phyloP scores from a whole-genome alignment of 2,797 vertebrate genomes.

The Anniella stebbinsi region DNA sequence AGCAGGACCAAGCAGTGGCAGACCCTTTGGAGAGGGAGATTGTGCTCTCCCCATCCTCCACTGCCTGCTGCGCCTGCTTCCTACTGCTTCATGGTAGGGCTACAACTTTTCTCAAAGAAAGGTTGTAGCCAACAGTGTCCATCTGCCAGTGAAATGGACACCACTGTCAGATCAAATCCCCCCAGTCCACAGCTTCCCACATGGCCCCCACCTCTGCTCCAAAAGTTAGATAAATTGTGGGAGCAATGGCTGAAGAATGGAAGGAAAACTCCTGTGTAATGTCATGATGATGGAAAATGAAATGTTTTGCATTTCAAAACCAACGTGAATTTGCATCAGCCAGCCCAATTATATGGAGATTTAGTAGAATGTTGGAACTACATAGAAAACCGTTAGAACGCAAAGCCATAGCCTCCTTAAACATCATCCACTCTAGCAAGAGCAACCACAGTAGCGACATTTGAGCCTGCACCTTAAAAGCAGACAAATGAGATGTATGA shows the following conservation, averaged over 20 bases:
- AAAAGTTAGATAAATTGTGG: too few relatives aligned
- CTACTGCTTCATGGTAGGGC: too few relatives aligned
- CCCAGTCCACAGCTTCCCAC: too few relatives aligned
- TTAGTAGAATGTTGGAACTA: neutral
- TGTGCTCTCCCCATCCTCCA: too few relatives aligned
- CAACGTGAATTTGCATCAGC: neutral
- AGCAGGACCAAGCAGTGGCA: too few relatives aligned
- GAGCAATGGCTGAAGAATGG: too few relatives aligned
- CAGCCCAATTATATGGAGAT: neutral
- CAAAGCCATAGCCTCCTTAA: neutral
- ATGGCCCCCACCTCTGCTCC: too few relatives aligned
- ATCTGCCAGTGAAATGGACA: too few relatives aligned
- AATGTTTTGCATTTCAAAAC: neutral
- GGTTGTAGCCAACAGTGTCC: too few relatives aligned
- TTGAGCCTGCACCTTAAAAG: conserved; percentile 47
- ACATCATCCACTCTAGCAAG: neutral
- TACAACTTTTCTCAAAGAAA: neutral
- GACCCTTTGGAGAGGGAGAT: too few relatives aligned
- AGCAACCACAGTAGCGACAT: conserved; percentile 22
- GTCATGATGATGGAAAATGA: neutral
- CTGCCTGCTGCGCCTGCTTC: too few relatives aligned
- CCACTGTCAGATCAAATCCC: too few relatives aligned
- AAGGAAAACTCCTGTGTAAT: neutral
- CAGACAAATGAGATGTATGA: conserved; percentile 34
- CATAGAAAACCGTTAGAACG: neutral